phyloP scores from a whole-genome alignment of 2,113 vertebrate species.

The Phylloscopus trochiloides region DNA sequence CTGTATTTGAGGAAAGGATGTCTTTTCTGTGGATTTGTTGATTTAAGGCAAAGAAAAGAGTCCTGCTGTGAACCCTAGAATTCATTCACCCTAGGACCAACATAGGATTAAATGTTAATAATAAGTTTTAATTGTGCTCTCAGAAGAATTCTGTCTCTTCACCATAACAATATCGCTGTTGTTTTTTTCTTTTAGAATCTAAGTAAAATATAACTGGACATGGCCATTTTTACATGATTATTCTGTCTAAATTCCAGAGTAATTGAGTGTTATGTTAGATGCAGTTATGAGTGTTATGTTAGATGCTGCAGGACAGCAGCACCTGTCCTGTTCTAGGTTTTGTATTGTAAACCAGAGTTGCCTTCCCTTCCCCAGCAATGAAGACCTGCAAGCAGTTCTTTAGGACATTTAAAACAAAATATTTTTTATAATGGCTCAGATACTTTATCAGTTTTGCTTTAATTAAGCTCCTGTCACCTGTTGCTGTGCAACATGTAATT shows the following conservation, averaged over 20 bases:
- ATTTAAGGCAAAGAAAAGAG: neutral
- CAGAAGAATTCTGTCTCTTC: neutral
- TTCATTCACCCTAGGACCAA: neutral
- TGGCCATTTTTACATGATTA: neutral
- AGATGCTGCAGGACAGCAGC: neutral
- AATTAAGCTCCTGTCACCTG: constrained; percentile 32
- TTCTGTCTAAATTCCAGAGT: neutral
- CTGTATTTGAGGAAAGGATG: neutral
- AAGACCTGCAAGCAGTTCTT: neutral
- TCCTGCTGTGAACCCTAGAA: neutral
- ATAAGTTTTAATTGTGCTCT: neutral
- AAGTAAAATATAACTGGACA: neutral
- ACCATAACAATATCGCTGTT: neutral
- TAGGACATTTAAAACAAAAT: neutral
- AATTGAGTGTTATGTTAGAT: neutral
- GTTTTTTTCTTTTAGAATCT: neutral
- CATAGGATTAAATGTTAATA: neutral
- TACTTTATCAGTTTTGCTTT: constrained; percentile 4
- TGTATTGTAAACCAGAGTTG: neutral
- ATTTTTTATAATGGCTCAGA: neutral
- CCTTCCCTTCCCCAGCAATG: neutral
- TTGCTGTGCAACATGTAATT: constrained; percentile 26
- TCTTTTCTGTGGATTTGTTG: neutral
- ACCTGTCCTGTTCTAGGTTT: neutral
- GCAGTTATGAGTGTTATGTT: neutral